phyloP scores from a whole-genome alignment of 2,888 invertebrate genomes.

The Ypsolopha scabrella region DNA sequence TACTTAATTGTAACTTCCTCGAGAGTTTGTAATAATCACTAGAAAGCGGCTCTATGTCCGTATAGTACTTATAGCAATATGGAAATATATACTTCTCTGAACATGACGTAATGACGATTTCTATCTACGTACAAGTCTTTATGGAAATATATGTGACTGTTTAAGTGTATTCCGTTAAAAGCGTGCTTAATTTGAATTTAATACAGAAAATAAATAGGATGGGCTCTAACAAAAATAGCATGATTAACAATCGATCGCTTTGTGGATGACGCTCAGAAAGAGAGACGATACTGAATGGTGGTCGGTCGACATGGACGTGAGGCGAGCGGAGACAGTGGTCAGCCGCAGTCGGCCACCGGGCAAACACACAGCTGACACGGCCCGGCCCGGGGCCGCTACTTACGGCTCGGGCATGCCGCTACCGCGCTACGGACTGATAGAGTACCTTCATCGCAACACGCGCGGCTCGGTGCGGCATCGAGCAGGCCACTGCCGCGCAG shows the following conservation, averaged over 20 bases:
- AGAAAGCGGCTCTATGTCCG: too few species aligned
- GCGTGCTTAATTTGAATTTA: too few species aligned
- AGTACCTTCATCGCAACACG: constrained; percentile 64
- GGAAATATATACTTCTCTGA: too few species aligned
- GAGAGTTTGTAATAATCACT: too few species aligned
- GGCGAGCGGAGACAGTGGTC: constrained; percentile 3
- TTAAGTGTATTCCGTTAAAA: too few species aligned
- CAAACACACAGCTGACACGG: background rate
- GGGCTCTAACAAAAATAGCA: background rate
- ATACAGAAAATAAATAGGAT: too few species aligned
- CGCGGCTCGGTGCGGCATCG: constrained; percentile 15
- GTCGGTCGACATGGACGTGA: background rate
- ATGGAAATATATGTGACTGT: too few species aligned
- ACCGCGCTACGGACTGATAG: constrained; percentile 37
- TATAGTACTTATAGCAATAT: too few species aligned
- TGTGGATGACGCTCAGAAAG: background rate
- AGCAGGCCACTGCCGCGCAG: constrained; percentile 16
- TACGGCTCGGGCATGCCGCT: constrained; percentile 54
- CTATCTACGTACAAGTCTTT: too few species aligned
- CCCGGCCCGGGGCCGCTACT: constrained; percentile 28
- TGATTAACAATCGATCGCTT: constrained; percentile 7
- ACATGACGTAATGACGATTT: too few species aligned
- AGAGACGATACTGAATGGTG: background rate
- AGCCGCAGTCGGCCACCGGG: background rate
- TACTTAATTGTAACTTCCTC: too few species aligned